Percentiles rank a stretch among this genome's conserved stretches.
Evolutionary conservation across 2,888 invertebrate species (phyloP).

Genomic region (Saturnia pavonia): DNA sequence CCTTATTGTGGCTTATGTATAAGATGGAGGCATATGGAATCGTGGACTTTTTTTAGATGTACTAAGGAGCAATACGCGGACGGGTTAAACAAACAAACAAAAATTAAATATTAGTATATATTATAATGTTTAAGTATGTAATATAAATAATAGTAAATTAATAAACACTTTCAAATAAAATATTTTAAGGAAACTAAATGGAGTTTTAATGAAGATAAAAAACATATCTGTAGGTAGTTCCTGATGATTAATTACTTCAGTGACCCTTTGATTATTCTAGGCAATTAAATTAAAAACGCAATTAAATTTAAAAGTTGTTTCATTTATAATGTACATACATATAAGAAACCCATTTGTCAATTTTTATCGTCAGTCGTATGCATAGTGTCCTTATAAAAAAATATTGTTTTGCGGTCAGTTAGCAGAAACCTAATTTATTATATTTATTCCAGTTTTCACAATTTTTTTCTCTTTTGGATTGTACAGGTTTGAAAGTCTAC

Average conservation of each 20-base stretch:
- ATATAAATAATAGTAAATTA: too few species aligned
- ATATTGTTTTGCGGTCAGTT: not conserved
- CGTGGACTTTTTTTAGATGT: too few species aligned
- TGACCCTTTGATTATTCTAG: not conserved
- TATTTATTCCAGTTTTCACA: not conserved
- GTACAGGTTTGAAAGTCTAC: not conserved
- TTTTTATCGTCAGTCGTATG: not conserved
- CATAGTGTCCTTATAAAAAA: not conserved
- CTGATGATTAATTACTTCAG: not conserved
- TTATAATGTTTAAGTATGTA: too few species aligned
- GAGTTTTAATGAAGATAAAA: too few species aligned
- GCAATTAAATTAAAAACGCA: conserved; percentile 5
- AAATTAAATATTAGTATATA: too few species aligned
- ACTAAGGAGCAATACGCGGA: too few species aligned
- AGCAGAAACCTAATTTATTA: not conserved
- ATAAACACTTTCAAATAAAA: too few species aligned
- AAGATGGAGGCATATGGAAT: too few species aligned
- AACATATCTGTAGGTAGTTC: not conserved
- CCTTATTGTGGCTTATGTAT: too few species aligned
- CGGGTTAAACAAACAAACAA: too few species aligned
- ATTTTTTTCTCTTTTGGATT: not conserved
- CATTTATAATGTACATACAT: not conserved
- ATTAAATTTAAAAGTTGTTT: conserved; percentile 1
- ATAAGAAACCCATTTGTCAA: not conserved
- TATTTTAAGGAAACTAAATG: too few species aligned